A percentile compares a stretch with the other conserved stretches of the same genome.
phyloP scores from a whole-genome alignment of 2,113 vertebrate species.

The Canis aureus region DNA sequence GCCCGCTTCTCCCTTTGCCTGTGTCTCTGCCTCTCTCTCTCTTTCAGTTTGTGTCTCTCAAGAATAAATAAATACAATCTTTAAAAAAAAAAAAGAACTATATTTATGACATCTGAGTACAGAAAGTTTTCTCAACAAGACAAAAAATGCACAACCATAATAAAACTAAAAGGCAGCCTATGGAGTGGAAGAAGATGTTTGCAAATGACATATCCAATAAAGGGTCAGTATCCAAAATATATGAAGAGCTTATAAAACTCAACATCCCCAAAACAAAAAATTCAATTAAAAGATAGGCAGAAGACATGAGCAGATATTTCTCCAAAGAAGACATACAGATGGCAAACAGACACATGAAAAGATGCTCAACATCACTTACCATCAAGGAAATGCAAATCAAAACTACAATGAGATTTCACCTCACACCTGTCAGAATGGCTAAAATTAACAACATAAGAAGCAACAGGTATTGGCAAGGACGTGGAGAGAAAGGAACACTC shows the following conservation, averaged over 20 bases:
- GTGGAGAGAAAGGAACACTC: not conserved
- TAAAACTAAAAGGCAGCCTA: not conserved
- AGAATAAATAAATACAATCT: too few species aligned
- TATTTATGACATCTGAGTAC: not conserved
- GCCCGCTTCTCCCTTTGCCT: too few species aligned
- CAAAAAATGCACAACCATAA: constrained; percentile 27
- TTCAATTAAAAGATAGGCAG: not conserved
- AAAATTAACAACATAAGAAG: not conserved
- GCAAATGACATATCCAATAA: not conserved
- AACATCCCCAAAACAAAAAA: not conserved
- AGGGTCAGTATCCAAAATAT: not conserved
- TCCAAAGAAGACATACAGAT: not conserved
- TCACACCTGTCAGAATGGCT: not conserved
- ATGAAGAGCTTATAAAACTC: not conserved
- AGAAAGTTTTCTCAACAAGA: constrained; percentile 59
- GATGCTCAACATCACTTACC: not conserved
- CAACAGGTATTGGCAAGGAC: not conserved
- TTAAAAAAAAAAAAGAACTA: not conserved
- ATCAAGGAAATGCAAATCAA: not conserved
- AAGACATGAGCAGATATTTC: not conserved
- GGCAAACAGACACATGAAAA: not conserved
- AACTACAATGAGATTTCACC: not conserved
- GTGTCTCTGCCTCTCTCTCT: too few species aligned
- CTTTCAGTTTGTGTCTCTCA: too few species aligned
- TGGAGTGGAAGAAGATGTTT: not conserved